These are phyloP conservation scores for Drosophila niveifrons DNA, from an alignment of 2,888 invertebrate genomes.

Conservation along the genomic window DNA sequence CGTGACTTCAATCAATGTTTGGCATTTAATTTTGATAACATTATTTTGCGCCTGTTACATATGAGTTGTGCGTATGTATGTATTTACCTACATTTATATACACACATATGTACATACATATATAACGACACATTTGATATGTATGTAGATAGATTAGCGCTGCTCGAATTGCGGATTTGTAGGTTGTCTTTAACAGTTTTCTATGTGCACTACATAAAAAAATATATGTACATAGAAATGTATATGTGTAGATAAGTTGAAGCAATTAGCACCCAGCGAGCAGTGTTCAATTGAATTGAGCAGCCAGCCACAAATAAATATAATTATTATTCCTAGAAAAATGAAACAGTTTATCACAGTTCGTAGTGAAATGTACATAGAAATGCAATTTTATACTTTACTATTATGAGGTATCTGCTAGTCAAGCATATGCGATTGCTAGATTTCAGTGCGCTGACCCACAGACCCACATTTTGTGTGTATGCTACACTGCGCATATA, in stretches of 20 bases:
- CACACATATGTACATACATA: not conserved
- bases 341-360: too few relatives aligned
- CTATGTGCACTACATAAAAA: conserved; percentile 11
- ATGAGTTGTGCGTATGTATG: conserved; percentile 5
- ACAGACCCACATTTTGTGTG: conserved; percentile 7
- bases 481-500: not conserved
- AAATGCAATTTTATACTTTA: not conserved
- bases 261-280: conserved; percentile 31
- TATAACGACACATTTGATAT: not conserved
- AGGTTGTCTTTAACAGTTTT: not conserved
- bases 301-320: not conserved
- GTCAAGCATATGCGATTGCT: not conserved
- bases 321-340: too few relatives aligned
- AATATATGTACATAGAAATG: conserved; percentile 4
- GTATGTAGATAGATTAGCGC: conserved; percentile 9
- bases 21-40: conserved; percentile 51
- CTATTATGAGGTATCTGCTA: not conserved
- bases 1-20: conserved; percentile 44
- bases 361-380: not conserved
- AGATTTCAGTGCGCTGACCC: conserved; percentile 4
- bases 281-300: conserved; percentile 34
- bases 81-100: too few relatives aligned
- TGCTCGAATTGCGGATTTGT: conserved; percentile 1
- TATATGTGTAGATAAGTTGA: conserved; percentile 6
- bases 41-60: conserved; percentile 21